Base-by-base conservation (phyloP, 2,888 invertebrate species). In the Drosophila paramelanica region DNA sequence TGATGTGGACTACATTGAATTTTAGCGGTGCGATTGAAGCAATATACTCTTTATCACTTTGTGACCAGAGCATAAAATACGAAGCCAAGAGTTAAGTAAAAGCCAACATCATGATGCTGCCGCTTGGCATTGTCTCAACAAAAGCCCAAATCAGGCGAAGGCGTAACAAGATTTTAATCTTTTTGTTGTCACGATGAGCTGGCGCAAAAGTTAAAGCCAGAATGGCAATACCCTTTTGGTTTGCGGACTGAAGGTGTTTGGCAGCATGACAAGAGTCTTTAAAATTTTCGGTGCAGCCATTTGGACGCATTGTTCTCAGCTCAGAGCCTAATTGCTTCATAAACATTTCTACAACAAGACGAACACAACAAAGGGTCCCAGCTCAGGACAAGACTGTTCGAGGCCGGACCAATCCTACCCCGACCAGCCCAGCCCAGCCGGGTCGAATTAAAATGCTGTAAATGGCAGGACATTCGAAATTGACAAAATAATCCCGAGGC, bases 311-410 rank as follows among this genome's bases (percentile, higher is more conserved):
- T 85, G 85, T 85, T 88, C 88, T 77, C 87, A 77, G 75, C 71
- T 81, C 72, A 62, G 78, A 77, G 77, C 84, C 90, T 90, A 90
- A 90, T 90, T 90, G 89, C 89, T 90, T 82, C 89, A 89, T 81
- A 89, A 90, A 89, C 89, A 89, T 89, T 85, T 81, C 86, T 80
- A 77, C 76, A 86, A 76, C 80, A 72, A 72, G 70, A 71, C 38
- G 69, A 72, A 67, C 72, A 68, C 64, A 78, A 85, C 82, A 81
- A 87, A 76, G 61, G 72, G 55, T 50, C 52, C 55, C 71, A 25
- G 14, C 43, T 50, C 38, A 11, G 27, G 17, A 31, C 47, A 25
- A 5, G 5, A 5, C 6, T 43, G 38, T 25, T 38, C 25, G 11
- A n/a, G 3, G 10, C 36, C 27, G 27, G 27, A 23, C 31, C 20